Evolutionary conservation across 2,797 vertebrate species (phyloP).

Genomic region (Danio kyathit): DNA sequence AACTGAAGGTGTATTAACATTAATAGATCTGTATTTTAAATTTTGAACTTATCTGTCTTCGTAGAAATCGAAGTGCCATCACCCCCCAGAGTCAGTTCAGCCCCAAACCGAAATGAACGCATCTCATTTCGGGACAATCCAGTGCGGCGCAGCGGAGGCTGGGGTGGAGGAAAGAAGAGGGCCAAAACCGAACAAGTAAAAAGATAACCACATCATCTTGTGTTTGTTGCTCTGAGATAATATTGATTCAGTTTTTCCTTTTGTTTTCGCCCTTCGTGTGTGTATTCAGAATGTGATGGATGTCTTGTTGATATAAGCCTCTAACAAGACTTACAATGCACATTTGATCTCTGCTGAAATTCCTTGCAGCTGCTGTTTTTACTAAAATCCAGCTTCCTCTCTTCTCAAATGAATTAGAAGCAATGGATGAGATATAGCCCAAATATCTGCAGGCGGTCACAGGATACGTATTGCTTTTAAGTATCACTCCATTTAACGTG

Average conservation of each 20-base stretch:
- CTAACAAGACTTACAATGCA: slow-evolving; percentile 52
- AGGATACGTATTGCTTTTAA: slow-evolving; percentile 66
- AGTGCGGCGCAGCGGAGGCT: slow-evolving; percentile 86
- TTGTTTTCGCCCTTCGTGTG: slow-evolving; percentile 24
- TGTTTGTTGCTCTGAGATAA: slow-evolving; percentile 1
- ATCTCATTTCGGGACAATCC: slow-evolving; percentile 90
- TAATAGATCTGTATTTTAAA: slow-evolving; percentile 13
- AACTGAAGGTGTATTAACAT: neutral
- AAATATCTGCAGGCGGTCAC: slow-evolving; percentile 75
- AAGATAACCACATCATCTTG: slow-evolving; percentile 41
- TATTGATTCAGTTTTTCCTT: slow-evolving; percentile 35
- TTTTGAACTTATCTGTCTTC: slow-evolving; percentile 59
- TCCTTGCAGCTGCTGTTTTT: slow-evolving; percentile 62
- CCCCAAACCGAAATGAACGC: slow-evolving; percentile 81
- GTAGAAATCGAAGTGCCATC: slow-evolving; percentile 77
- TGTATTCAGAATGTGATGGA: slow-evolving; percentile 40
- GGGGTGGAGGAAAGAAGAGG: slow-evolving; percentile 92
- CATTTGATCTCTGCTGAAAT: slow-evolving; percentile 53
- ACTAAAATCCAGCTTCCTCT: slow-evolving; percentile 62
- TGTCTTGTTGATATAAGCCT: slow-evolving; percentile 47
- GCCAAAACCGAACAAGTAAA: slow-evolving; percentile 75
- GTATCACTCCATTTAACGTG: slow-evolving; percentile 62
- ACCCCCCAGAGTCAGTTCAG: slow-evolving; percentile 72
- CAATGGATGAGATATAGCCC: slow-evolving; percentile 67
- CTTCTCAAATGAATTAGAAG: slow-evolving; percentile 68